These are phyloP conservation scores for Calosoma granatense DNA, from an alignment of 1,140 invertebrate genomes.

Conservation along the genomic window DNA sequence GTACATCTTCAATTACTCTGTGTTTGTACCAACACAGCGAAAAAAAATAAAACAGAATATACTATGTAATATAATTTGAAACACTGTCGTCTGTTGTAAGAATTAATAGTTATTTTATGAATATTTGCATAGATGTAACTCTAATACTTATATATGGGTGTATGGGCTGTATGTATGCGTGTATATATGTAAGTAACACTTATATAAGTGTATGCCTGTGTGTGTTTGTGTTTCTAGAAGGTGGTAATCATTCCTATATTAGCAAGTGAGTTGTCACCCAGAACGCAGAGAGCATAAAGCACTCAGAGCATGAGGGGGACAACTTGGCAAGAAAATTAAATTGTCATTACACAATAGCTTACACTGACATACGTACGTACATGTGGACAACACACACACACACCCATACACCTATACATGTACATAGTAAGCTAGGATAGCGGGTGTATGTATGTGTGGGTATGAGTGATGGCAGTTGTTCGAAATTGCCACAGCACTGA, in stretches of 20 bases:
- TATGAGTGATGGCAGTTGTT: conserved; percentile 13
- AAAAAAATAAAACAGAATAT: too few relatives aligned
- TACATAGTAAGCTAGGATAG: neutral
- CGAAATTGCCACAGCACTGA: conserved; percentile 11
- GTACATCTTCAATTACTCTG: too few relatives aligned
- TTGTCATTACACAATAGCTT: conserved; percentile 12
- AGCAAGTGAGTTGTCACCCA: neutral
- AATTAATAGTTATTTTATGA: too few relatives aligned
- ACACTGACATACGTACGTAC: too few relatives aligned
- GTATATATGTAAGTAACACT: neutral
- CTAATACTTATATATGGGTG: too few relatives aligned
- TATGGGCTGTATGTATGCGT: too few relatives aligned
- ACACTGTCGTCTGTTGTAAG: too few relatives aligned
- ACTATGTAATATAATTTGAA: too few relatives aligned
- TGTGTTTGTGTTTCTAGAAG: neutral
- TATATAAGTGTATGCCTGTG: neutral
- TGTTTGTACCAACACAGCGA: too few relatives aligned
- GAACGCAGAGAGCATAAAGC: neutral
- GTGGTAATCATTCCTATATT: neutral
- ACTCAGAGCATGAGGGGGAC: neutral
- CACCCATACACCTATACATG: neutral
- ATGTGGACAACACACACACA: neutral
- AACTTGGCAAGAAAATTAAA: conserved; percentile 10
- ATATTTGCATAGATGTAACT: too few relatives aligned
- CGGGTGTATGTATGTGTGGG: neutral